Evolutionary conservation across 2,113 vertebrate genomes (phyloP).

Genomic region (Leptobrachium ailaonicum): DNA sequence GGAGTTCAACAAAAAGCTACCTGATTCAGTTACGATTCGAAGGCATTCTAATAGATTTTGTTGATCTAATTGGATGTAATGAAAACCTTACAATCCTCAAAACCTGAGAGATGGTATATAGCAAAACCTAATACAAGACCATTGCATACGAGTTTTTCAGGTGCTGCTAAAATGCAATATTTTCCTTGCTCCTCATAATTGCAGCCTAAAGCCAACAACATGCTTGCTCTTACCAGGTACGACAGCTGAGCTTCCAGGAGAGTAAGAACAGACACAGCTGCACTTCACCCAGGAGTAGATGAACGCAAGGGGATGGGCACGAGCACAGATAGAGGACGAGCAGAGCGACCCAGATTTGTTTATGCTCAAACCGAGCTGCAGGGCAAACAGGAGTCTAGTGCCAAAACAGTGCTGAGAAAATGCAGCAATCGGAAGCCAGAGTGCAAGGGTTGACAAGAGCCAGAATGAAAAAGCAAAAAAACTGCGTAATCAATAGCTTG

Average conservation of each 20-base stretch:
- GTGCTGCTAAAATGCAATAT: too few species aligned
- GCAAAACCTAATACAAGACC: too few species aligned
- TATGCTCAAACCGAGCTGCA: constrained; percentile 41
- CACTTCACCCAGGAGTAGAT: constrained; percentile 47
- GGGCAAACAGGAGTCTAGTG: constrained; percentile 37
- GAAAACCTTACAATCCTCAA: too few species aligned
- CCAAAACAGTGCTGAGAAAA: constrained; percentile 40
- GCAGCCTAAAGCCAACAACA: background rate
- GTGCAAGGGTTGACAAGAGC: background rate
- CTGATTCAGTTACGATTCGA: too few species aligned
- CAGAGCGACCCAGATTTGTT: background rate
- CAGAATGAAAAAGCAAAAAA: constrained; percentile 1
- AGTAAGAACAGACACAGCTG: constrained; percentile 52
- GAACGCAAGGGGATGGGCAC: constrained; percentile 42
- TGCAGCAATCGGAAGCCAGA: background rate
- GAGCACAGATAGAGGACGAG: constrained; percentile 8
- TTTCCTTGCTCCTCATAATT: too few species aligned
- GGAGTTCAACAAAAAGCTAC: too few species aligned
- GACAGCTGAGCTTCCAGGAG: background rate
- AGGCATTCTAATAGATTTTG: too few species aligned
- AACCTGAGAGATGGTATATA: too few species aligned
- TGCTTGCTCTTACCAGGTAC: background rate
- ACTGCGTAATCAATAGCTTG: background rate
- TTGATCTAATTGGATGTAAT: too few species aligned
- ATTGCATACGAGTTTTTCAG: too few species aligned